These are phyloP conservation scores for Philhelius pedissequus DNA, from an alignment of 2,888 invertebrate genomes.

Conservation along the genomic window DNA sequence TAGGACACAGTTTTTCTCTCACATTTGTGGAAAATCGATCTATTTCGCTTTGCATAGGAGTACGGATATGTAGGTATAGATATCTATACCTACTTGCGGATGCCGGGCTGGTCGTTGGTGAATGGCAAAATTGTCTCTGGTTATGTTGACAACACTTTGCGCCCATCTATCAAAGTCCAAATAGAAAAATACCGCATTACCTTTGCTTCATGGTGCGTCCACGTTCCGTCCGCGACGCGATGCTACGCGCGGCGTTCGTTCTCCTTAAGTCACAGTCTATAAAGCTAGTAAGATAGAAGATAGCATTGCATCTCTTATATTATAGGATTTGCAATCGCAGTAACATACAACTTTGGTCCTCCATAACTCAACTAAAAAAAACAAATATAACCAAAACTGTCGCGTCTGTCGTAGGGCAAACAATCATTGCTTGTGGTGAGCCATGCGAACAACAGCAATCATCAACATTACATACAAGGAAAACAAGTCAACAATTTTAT, in stretches of 20 bases:
- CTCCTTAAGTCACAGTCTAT: background rate
- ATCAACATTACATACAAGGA: conserved; percentile 8
- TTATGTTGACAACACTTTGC: conserved; percentile 69
- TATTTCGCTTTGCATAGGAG: conserved; percentile 44
- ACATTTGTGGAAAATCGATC: conserved; percentile 63
- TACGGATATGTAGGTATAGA: too few species aligned
- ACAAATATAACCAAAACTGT: conserved; percentile 19
- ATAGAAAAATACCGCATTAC: conserved; percentile 73
- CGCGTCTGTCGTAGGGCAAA: conserved; percentile 45
- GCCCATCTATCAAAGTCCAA: conserved; percentile 79
- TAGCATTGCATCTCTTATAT: conserved; percentile 26
- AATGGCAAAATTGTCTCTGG: conserved; percentile 38
- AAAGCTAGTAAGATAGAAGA: conserved; percentile 30
- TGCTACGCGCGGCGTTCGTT: too few species aligned
- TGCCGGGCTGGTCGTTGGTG: background rate
- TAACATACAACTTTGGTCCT: conserved; percentile 29
- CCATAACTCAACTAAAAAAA: conserved; percentile 41
- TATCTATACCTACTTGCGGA: background rate
- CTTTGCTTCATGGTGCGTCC: conserved; percentile 27
- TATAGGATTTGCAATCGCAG: background rate
- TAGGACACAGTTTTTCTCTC: conserved; percentile 19
- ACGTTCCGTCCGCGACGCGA: background rate
- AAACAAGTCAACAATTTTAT: conserved; percentile 63
- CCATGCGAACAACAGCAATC: conserved; percentile 52
- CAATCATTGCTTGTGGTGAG: background rate